phyloP scores from a whole-genome alignment of 2,797 vertebrate genomes.

The Dicrostonyx torquatus region DNA sequence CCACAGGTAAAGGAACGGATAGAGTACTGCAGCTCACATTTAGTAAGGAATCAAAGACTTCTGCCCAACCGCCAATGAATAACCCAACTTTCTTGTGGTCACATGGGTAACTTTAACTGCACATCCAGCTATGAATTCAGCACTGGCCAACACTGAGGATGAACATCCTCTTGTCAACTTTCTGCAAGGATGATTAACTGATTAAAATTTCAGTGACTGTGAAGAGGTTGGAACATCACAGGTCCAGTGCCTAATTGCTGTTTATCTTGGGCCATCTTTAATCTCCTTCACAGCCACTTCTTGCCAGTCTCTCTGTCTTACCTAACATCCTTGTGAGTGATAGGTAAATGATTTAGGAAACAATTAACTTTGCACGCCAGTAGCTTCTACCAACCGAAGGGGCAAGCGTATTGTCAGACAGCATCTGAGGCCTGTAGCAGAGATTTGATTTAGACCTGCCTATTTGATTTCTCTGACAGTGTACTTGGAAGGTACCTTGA shows the following conservation, averaged over 20 bases:
- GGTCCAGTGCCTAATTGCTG: neutral
- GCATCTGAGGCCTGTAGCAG: neutral
- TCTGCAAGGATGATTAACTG: neutral
- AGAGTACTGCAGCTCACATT: neutral
- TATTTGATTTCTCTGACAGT: neutral
- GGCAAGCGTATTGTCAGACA: neutral
- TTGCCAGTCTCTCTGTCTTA: neutral
- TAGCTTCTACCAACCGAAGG: neutral
- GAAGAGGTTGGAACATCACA: neutral
- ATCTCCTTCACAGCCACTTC: neutral
- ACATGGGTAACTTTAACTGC: neutral
- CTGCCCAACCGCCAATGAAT: neutral
- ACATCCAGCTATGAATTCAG: neutral
- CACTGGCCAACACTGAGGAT: neutral
- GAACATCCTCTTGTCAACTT: neutral
- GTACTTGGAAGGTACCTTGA: neutral
- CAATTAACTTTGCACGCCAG: neutral
- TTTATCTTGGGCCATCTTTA: neutral
- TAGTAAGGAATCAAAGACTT: neutral
- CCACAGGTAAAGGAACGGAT: neutral
- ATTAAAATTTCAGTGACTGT: neutral
- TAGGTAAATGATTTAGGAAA: neutral
- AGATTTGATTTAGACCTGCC: neutral
- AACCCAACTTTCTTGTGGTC: neutral
- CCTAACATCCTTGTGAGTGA: neutral